Base-by-base conservation (phyloP, 2,888 invertebrate species). In the Drosophila hawaiiensis region DNA sequence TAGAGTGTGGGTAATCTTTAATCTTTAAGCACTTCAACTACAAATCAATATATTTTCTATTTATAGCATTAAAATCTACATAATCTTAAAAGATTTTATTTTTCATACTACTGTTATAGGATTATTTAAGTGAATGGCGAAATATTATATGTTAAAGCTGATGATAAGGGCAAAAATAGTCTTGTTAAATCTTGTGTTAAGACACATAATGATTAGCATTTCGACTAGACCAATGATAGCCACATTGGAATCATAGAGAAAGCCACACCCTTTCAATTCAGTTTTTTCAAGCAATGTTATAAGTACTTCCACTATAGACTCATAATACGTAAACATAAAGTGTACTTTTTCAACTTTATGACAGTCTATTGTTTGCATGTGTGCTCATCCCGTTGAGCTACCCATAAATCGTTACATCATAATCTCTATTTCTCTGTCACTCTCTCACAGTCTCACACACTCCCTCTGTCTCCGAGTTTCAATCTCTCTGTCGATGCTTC, bases 401-500 rank as follows among this genome's bases (percentile, higher is more conserved):
- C 25, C 68, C 73, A 79, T 84, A 82, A 84, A 79, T 82, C 73
- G 84, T 82, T 82, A 84, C 84, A 82, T 82, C 84, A 82, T 84
- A 82, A 82, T 82, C 79, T 84, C 64, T 52, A 31, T 10, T 47
- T 12, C 37, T 12, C 35, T 4, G 53, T 43, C 5, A 1, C 29
- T 43, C 52, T 2, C 53, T 4, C 54, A 25, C 25, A 25, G 25
- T 43, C 62, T 5, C 31, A 39, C 35, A 39, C 31, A 28, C 31
- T 47, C 39, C 4, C n/a, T 22, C 29, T 52, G 37, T 39, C 52
- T 28, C 14, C 37, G 28, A 55, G 25, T n/a, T 39, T 41, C 16
- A 56, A 39, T 39, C 39, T 56, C 56, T 41, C 56, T n/a, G 39
- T 9, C 29, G n/a, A 35, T 41, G 14, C 50, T 43, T 33, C 19